Percentiles rank a stretch among this genome's conserved stretches.
These are phyloP conservation scores for Barnardius zonarius DNA, from an alignment of 2,113 vertebrate species.

Conservation along the genomic window DNA sequence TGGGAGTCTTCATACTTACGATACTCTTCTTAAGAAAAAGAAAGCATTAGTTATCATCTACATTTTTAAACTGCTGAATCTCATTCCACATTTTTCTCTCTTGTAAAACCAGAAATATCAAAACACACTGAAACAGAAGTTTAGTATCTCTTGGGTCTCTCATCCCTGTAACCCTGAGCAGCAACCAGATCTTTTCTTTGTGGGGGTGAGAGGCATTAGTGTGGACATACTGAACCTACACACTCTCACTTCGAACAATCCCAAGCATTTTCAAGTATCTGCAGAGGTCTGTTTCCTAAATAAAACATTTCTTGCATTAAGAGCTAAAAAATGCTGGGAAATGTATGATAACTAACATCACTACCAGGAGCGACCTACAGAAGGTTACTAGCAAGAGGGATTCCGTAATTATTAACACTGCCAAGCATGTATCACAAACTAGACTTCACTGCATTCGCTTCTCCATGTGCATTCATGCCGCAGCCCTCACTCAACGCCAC, in stretches of 20 bases:
- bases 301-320: background rate
- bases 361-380: background rate
- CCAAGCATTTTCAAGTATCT: background rate
- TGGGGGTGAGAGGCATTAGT: background rate
- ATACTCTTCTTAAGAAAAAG: background rate
- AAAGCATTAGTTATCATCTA: background rate
- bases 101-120: background rate
- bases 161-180: background rate
- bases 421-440: background rate
- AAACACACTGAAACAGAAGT: background rate
- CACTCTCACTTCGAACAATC: background rate
- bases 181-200: background rate
- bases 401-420: background rate
- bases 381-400: background rate
- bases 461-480: background rate
- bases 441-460: background rate
- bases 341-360: fast-evolving
- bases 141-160: background rate
- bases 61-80: background rate
- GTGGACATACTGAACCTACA: fast-evolving
- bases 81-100: background rate
- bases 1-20: background rate
- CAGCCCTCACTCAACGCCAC: background rate
- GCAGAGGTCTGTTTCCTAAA: background rate
- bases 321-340: background rate